Evolutionary conservation across 1,140 invertebrate species (phyloP), one percentile per base, ranked within the genome.

Genomic region (Rhyzopertha dominica): DNA sequence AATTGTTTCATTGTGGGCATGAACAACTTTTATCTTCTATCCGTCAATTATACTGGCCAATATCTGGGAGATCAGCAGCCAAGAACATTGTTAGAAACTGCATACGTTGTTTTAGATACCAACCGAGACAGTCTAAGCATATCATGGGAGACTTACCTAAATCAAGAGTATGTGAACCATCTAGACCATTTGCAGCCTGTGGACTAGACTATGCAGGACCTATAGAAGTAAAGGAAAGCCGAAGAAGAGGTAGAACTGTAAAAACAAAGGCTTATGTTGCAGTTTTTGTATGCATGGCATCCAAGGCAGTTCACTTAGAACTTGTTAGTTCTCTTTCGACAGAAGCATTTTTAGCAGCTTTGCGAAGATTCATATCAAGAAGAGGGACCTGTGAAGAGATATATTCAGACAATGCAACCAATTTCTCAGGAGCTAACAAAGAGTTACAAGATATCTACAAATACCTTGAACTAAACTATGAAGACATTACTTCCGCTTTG

Each of bases 261-360:
- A 25, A 22, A 7, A 12, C 40, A 7, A 66, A 66, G 39, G 45
- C 32, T 5, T 66, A 61, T 22, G 19, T 62, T 16, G 28, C 32
- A 16, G 7, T 65, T 1, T 65, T 65, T 42, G 49, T 63, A 2
- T 69, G 62, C 32, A 44, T 58, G 5, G 32, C 50, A 0, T 59
- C 57, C 2, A 47, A 47, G 18, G 58, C 57, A 4, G 42, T 65
- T 5, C 63, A 68, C 39, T 13, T 69, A 4, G 62, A 42, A 25
- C 44, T 26, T 42, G 53, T 43, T 35, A 46, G 25, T 16, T 25
- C 14, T 45, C 31, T 58, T 10, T 46, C 49, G 23, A 45, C 53
- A 26, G 40, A 57, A 1, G 38, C 26, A 2, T 59, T 54, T 23
- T 25, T 56, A 39, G 30, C 49, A 25, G 53, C 50, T 14, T 39